Evolutionary conservation across 2,797 vertebrate species (phyloP).

Genomic region (Helicolenus hilgendorfi): DNA sequence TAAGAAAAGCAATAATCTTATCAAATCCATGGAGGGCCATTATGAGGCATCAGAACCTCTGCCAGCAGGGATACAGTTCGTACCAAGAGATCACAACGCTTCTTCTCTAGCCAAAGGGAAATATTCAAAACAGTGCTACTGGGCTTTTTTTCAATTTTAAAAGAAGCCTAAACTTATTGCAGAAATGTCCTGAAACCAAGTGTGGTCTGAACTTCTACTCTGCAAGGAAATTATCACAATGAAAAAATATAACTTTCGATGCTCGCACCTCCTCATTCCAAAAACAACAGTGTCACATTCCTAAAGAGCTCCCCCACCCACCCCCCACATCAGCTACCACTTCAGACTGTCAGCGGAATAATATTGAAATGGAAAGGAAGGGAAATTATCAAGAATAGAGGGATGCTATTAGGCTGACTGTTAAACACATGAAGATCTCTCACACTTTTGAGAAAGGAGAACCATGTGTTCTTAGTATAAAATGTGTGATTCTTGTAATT

Average conservation of each 20-base stretch:
- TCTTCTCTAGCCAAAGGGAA: conserved; percentile 80
- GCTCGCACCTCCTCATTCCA: conserved; percentile 28
- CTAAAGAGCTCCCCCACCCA: neutral
- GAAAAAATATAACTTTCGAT: conserved; percentile 52
- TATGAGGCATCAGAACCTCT: conserved; percentile 80
- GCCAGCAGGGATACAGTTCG: conserved; percentile 75
- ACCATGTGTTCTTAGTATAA: neutral
- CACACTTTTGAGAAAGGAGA: conserved; percentile 5
- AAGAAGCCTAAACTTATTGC: conserved; percentile 58
- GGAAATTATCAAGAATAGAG: conserved; percentile 32
- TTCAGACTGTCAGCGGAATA: conserved; percentile 35
- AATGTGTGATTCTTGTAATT: neutral
- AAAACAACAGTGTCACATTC: conserved; percentile 61
- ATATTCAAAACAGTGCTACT: conserved; percentile 79
- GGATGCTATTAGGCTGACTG: conserved; percentile 46
- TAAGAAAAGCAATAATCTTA: conserved; percentile 79
- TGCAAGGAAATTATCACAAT: conserved; percentile 63
- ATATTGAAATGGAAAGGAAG: conserved; percentile 27
- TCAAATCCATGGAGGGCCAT: conserved; percentile 82
- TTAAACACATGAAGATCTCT: conserved; percentile 12
- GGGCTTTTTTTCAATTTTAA: conserved; percentile 70
- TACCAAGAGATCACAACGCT: conserved; percentile 79
- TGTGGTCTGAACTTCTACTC: conserved; percentile 53
- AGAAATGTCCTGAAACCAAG: conserved; percentile 67
- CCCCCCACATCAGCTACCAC: conserved; percentile 29